A percentile compares a stretch with the other conserved stretches of the same genome.
Evolutionary conservation across 1,140 invertebrate genomes (phyloP).

Genomic region (Drosophila mauritiana): DNA sequence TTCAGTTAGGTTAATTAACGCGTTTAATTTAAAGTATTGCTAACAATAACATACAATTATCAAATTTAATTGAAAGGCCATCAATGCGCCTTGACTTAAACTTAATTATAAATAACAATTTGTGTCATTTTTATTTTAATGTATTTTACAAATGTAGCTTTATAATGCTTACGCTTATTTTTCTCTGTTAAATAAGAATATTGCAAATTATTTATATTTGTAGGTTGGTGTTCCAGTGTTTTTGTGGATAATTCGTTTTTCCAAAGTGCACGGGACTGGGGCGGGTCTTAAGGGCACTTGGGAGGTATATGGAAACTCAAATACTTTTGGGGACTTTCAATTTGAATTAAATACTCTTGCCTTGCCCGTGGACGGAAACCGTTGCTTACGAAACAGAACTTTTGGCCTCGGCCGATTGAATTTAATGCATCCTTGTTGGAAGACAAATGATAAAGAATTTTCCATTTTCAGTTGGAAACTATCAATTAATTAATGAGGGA

Average conservation of each 20-base stretch:
- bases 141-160: conserved; percentile 54
- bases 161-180: conserved; percentile 35
- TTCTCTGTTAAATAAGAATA: conserved; percentile 52
- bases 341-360: conserved; percentile 67
- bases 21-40: conserved; percentile 33
- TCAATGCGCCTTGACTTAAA: conserved; percentile 35
- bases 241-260: conserved; percentile 5
- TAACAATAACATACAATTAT: conserved; percentile 58
- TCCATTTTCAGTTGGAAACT: conserved; percentile 36
- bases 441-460: conserved; percentile 75
- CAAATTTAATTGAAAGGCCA: conserved; percentile 15
- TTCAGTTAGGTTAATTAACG: conserved; percentile 26
- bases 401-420: conserved; percentile 40
- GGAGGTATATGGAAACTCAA: conserved; percentile 22
- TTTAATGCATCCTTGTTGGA: conserved; percentile 60
- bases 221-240: conserved; percentile 9
- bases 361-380: conserved; percentile 79
- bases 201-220: conserved; percentile 49
- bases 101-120: conserved; percentile 59
- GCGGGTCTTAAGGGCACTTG: conserved; percentile 69
- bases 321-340: conserved; percentile 12
- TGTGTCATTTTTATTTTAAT: conserved; percentile 45
- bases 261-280: conserved; percentile 45
- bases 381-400: conserved; percentile 62
- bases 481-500: conserved; percentile 45